Evolutionary conservation across 2,113 vertebrate genomes (phyloP).

Genomic region (Heterotilapia buettikoferi): DNA sequence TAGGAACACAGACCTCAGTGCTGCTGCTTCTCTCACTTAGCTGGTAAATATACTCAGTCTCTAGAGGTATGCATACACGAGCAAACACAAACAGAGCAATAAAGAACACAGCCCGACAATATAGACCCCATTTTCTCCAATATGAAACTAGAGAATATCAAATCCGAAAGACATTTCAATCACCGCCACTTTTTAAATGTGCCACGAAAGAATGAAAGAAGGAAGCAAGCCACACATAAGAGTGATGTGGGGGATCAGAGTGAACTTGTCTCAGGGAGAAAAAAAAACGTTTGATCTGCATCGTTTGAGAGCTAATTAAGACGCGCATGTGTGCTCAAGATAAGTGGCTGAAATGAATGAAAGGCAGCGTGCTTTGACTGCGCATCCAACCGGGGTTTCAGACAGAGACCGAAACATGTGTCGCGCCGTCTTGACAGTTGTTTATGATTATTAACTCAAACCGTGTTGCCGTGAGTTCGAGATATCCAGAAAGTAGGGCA

Average conservation of each 20-base stretch:
- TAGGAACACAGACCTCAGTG: neutral
- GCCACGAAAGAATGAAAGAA: neutral
- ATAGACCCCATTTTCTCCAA: neutral
- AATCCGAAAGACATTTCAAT: neutral
- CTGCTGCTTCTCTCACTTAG: neutral
- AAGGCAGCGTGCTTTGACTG: neutral
- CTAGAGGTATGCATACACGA: neutral
- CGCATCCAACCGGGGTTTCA: neutral
- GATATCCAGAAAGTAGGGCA: neutral
- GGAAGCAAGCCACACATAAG: neutral
- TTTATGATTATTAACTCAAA: neutral
- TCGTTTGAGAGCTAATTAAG: constrained; percentile 23
- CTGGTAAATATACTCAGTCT: neutral
- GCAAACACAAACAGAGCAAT: neutral
- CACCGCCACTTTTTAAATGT: neutral
- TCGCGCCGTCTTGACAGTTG: neutral
- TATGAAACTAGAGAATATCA: neutral
- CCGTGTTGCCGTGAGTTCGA: neutral
- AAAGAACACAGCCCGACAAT: neutral
- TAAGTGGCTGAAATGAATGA: constrained; percentile 11
- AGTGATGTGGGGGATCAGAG: constrained; percentile 1
- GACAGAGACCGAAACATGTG: neutral
- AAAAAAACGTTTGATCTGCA: constrained; percentile 5
- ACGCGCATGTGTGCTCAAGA: constrained; percentile 1
- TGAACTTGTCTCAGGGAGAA: neutral